phyloP scores from a whole-genome alignment of 2,113 vertebrate species.

The Callocephalon fimbriatum region DNA sequence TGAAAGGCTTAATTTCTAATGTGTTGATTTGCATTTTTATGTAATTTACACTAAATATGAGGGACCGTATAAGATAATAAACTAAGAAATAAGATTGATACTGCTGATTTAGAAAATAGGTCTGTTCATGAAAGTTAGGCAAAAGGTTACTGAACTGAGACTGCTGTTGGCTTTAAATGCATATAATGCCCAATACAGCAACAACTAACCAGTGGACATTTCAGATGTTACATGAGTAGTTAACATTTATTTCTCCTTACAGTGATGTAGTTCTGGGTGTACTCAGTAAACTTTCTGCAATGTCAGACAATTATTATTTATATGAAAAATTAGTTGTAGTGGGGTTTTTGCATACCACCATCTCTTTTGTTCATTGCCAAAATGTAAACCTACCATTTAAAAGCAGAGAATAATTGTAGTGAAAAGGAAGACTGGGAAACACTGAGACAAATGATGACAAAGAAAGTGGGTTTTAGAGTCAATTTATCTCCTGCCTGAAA shows the following conservation, averaged over 20 bases:
- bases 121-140: not conserved
- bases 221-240: not conserved
- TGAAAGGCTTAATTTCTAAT: not conserved
- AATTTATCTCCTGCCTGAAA: not conserved
- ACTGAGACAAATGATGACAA: not conserved
- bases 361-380: not conserved
- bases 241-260: not conserved
- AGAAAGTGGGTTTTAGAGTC: not conserved
- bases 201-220: not conserved
- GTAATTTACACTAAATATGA: not conserved
- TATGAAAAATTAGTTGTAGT: not conserved
- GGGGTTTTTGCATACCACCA: not conserved
- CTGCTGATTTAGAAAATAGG: not conserved
- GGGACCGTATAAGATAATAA: not conserved
- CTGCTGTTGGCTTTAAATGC: not conserved
- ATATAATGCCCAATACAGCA: not conserved
- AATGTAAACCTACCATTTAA: not conserved
- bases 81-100: not conserved
- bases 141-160: not conserved
- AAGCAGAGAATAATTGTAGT: not conserved
- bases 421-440: not conserved
- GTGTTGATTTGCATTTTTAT: not conserved
- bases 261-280: not conserved
- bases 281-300: not conserved
- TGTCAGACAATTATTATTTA: not conserved